Base-by-base conservation (phyloP, 2,113 vertebrate species). In the Formicarius rufipectus region DNA sequence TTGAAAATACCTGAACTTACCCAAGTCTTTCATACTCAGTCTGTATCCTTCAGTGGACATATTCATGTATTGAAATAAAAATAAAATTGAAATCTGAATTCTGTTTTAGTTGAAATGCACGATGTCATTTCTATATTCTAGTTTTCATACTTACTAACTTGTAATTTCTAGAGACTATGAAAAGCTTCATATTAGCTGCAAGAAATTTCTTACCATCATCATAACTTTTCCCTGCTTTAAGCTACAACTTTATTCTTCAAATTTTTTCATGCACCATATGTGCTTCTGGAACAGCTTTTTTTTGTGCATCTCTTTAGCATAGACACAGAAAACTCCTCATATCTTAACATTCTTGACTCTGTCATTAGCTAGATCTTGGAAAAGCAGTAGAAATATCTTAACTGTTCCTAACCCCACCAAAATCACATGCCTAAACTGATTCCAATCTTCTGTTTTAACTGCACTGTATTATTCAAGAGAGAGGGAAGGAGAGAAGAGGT, bases 111-210 rank as follows among this genome's bases (percentile, higher is more conserved):
- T 60, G 83, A 52, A 90, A 94, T 92, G 76, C 82, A 73, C 5
- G 6, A 33, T 80, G 72, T 59, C 55, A 37, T 85, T 52, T 20
- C 87, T 94, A 60, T 22, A 59, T 82, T 93, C 52, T 68, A 75
- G 55, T 82, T 96, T 95, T 96, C 68, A 45, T 84, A 68, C 73
- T 31, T 53, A 80, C 8, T 76, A 93, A 89, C 83, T 78, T 89
- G 30, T 71, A 59, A 37, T 96, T 97, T 97, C 97, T 95, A 86
- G 73, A 79, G 67, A 15, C 82, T 94, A 73, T 96, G 90, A 81
- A 81, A 95, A 93, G 83, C 78, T 71, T 87, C 67, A 8, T 94
- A 93, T 96, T 97, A 95, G 77, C 83, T 89, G 37, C 49, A 89
- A 24, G 58, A 89, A 77, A 84, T 63, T 49, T 77, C 33, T 52